Base-by-base conservation (phyloP, 2,888 invertebrate genomes). In the Dynastes hyllus region DNA sequence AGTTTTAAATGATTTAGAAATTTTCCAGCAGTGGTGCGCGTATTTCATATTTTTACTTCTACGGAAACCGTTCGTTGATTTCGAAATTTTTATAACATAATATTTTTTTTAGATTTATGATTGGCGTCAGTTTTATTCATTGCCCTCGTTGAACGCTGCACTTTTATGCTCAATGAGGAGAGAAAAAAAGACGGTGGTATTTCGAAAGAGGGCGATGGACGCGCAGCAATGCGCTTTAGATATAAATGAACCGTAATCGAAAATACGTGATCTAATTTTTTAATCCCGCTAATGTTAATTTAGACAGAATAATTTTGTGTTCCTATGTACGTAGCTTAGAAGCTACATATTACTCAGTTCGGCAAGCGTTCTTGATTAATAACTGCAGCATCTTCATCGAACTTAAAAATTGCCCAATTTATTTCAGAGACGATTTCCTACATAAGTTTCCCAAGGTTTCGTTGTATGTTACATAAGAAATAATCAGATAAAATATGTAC, bases 91-190 rank as follows among this genome's bases (percentile, higher is more conserved):
- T 78, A 78, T 78, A 78, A 73, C 63, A 75, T 75, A 78, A 78
- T 78, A 78, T 66, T 75, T 67, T 37, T 78, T 66, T 27, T 51
- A 53, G 73, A 78, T 78, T 78, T 78, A 78, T 75, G 66, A 73
- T 67, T 55, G 55, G 66, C 73, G 78, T 78, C 78, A 78, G n/a
- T 55, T 50, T 78, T 73, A 78, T 78, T 78, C 78, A 78, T 78
- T 78, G 65, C 73, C 55, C 45, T 22, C 73, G 2, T 45, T 61
- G 61, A 69, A 55, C 61, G 73, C n/a, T 40, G 16, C 13, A 40
- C 37, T 58, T 37, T 22, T 40, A 73, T 29, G 22, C n/a, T 16
- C 13, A 37, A 37, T 32, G 37, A 37, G 32, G 32, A 58, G 71
- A 37, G 11, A 45, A 11, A 45, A 45, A 22, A 45, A 45, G 45